Evolutionary conservation across 2,797 vertebrate species (phyloP), one percentile per base, ranked within the genome.

Genomic region (Gymnodraco acuticeps): DNA sequence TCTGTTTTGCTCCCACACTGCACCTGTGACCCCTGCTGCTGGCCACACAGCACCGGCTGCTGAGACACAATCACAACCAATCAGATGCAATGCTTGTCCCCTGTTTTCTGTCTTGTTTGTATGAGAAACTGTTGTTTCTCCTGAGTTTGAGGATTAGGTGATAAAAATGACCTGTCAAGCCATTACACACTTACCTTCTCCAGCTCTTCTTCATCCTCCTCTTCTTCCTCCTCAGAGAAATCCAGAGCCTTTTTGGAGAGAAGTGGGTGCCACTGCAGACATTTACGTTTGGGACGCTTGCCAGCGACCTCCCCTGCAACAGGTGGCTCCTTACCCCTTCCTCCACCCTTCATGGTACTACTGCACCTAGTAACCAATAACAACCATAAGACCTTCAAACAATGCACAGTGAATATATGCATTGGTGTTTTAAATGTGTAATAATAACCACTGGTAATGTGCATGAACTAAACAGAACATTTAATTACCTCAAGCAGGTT

Each of bases 201-300:
- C 91, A 97, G 94, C 90, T 99, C 97, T 73, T 99, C 98, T 73
- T 99, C 98, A 62, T 99, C 98, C 43, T 99, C 98, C 1, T 99
- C 98, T 47, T 99, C 98, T 16, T 99, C 98, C 77, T 99, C 98
- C 89, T 99, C 98, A 19, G 97, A 99, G 92, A 99, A 99, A 80
- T 99, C 98, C 85, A 97, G 94, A 52, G 96, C 94, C 89, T 98
- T 99, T 89, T 99, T 99, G 86, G 98, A 97, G 70, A 99, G 96
- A 77, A 99, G 95, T 3, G 98, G 98, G 92, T 99, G 98, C 98
- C 98, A 99, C 95, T 99, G 98, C 81, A 99, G 96, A 92, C 98
- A 99, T 95, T 98, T 99, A 50, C 98, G 96, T 92, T 98, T 99
- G 83, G 98, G 98, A 78, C 98, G 94, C 89, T 99, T 99, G 70